phyloP scores from a whole-genome alignment of 2,113 vertebrate genomes.

The Lamprotornis superbus region DNA sequence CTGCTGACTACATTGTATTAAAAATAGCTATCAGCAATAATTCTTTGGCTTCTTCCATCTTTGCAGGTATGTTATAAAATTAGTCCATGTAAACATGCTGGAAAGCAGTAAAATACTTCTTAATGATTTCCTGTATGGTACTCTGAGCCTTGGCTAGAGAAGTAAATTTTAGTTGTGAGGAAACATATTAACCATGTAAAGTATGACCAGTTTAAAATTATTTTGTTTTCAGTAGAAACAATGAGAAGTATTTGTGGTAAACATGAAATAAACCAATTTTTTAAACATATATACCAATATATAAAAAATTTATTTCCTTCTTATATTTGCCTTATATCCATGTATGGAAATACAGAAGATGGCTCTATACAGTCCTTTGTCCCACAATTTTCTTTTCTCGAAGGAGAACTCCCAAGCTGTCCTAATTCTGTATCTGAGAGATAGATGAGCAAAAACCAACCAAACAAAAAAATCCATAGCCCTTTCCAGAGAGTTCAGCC shows the following conservation, averaged over 20 bases:
- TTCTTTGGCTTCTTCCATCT: conserved; percentile 17
- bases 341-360: not conserved
- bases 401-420: not conserved
- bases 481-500: not conserved
- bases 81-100: not conserved
- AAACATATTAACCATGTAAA: not conserved
- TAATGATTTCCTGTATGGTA: not conserved
- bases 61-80: conserved; percentile 9
- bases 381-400: not conserved
- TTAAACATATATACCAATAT: fast-evolving
- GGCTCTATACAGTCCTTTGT: not conserved
- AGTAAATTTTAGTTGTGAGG: not conserved
- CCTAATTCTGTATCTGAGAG: not conserved
- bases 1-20: conserved; percentile 48
- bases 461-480: not conserved
- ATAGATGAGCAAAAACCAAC: not conserved
- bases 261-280: not conserved
- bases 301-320: not conserved
- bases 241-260: not conserved
- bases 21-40: conserved; percentile 30
- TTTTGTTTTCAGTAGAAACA: not conserved
- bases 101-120: not conserved
- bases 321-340: not conserved
- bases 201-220: not conserved
- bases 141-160: not conserved